Evolutionary conservation across 2,888 invertebrate genomes (phyloP), one percentile per base, ranked within the genome.

Genomic region (Ectemnius lituratus): DNA sequence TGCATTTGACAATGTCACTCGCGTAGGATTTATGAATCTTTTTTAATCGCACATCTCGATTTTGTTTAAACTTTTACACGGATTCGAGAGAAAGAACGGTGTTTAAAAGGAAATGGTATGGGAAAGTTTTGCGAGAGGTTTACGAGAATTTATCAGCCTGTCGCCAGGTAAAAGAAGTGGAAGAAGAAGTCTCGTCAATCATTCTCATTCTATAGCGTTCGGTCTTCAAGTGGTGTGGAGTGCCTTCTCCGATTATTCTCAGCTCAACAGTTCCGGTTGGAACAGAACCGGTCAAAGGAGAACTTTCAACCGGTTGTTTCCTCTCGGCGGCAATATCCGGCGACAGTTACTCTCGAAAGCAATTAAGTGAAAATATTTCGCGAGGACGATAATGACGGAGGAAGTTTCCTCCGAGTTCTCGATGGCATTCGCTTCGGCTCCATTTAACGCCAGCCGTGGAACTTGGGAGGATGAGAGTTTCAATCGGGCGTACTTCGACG

Each of bases 301-400:
- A 16, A 16, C 8, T 14, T 52, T 6, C 52, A 16, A 52, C 8
- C 52, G 8, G n/a, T 13, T 52, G 8, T 52, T 62, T 58, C 49
- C 59, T 8, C 28, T 5, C 4, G 16, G 20, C 52, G 58, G 46
- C 45, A 66, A 71, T 71, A 67, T 57, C 68, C 72, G 75, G 16
- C 49, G 62, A 66, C 66, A 49, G 65, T 59, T 37, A 4, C 67
- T 28, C 49, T 68, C 57, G 27, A 37, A 70, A 67, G 75, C 69
- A 74, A 78, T 79, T 72, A 70, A 78, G 65, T 46, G 70, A 78
- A 75, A 75, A 77, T 78, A 67, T 67, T 52, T 67, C 70, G 60
- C 23, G 16, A 20, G 64, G 11, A 45, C 63, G 47, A 11, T 2
- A 37, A 0, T 11, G 28, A 47, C 20, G 37, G 37, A 2, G 47